A percentile compares a stretch with the other conserved stretches of the same genome.
phyloP scores from a whole-genome alignment of 2,888 invertebrate species.

The Dusona sp. region DNA sequence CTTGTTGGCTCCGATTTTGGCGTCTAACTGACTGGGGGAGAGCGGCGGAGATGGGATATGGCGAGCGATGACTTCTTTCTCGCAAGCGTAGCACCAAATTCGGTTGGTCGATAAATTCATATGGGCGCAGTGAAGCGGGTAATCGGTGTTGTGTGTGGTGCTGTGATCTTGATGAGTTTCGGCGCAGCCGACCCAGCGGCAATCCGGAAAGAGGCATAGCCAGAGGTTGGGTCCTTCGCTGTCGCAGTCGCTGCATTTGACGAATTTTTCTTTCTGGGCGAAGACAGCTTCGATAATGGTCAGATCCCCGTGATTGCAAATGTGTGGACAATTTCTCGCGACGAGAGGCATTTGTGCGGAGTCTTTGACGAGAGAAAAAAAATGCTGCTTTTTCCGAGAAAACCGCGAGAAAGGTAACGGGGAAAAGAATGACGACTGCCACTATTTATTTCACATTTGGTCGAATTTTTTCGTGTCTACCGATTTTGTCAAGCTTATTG shows the following conservation, averaged over 20 bases:
- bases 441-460: background rate
- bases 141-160: slow-evolving; percentile 91
- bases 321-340: slow-evolving; percentile 81
- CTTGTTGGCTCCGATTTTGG: slow-evolving; percentile 73
- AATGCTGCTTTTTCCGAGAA: background rate
- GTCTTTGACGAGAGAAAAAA: background rate
- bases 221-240: slow-evolving; percentile 92
- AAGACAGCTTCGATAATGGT: slow-evolving; percentile 79
- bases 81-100: slow-evolving; percentile 96
- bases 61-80: slow-evolving; percentile 89
- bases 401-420: background rate
- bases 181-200: slow-evolving; percentile 93
- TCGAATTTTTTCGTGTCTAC: background rate
- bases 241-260: slow-evolving; percentile 90
- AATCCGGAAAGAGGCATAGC: slow-evolving; percentile 93
- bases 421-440: background rate
- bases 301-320: slow-evolving; percentile 79
- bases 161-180: slow-evolving; percentile 94
- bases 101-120: slow-evolving; percentile 94
- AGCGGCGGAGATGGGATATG: slow-evolving; percentile 76
- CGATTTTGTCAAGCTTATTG: background rate
- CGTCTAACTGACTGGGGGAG: slow-evolving; percentile 78
- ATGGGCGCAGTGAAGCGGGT: slow-evolving; percentile 91
- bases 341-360: slow-evolving; percentile 79
- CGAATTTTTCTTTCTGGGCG: slow-evolving; percentile 77